phyloP scores from a whole-genome alignment of 2,797 vertebrate species.

The Poeciliopsis gracilis region DNA sequence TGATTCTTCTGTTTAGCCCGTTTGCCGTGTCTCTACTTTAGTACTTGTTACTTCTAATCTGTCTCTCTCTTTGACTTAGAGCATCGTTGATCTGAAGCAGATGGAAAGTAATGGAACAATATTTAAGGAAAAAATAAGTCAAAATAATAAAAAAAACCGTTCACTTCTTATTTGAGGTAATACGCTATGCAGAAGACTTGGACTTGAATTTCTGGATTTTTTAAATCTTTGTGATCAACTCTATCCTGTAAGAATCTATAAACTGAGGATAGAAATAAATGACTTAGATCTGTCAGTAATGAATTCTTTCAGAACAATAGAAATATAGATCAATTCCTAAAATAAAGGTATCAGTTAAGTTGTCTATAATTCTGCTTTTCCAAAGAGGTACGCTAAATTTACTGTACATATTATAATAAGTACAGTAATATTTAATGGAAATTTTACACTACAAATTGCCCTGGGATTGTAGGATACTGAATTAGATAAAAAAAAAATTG shows the following conservation, averaged over 20 bases:
- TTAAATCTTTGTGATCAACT: conserved; percentile 7
- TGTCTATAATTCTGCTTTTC: conserved; percentile 1
- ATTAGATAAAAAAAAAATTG: neutral
- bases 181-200: neutral
- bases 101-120: neutral
- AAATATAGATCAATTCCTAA: conserved; percentile 7
- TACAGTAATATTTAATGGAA: neutral
- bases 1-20: conserved; percentile 48
- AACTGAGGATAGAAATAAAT: neutral
- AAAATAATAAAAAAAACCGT: conserved; percentile 1
- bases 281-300: neutral
- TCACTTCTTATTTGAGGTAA: neutral
- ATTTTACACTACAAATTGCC: conserved; percentile 5
- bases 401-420: too few species aligned
- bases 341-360: neutral
- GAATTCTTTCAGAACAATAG: neutral
- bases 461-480: neutral
- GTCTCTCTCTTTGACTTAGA: conserved; percentile 16
- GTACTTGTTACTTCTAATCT: conserved; percentile 21
- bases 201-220: conserved; percentile 17
- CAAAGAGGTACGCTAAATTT: neutral
- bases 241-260: neutral
- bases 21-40: conserved; percentile 34
- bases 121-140: conserved; percentile 19
- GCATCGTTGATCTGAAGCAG: conserved; percentile 7